Base-by-base conservation (phyloP, 2,113 vertebrate species). In the Cebidichthys violaceus region DNA sequence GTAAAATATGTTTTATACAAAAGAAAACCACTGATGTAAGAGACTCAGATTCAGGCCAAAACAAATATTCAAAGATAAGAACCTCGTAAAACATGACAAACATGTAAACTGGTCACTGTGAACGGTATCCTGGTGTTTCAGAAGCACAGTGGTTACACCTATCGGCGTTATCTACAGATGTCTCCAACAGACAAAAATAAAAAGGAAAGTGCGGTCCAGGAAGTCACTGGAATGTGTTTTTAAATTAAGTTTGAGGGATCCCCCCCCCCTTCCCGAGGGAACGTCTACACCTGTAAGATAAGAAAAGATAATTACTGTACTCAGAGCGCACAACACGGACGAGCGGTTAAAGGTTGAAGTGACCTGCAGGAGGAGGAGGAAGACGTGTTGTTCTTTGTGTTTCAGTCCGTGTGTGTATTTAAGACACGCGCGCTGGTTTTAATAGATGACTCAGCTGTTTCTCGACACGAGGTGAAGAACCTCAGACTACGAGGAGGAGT, bases 361-460 rank as follows among this genome's bases (percentile, higher is more conserved):
- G 31, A 24, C 35, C 41, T 52, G 18, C 37, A 59, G 57, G 59
- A 77, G 20, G 45, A 59, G 57, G 59, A 77, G 20, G 33, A 24
- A 6, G 18, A 60, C 52, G 22, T 1, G 31, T 31, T 11, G 33
- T 14, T 24, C 45, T 22, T 47, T 33, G 8, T 33, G 27, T 29
- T 33, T 50, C 29, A 77, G 4, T 1, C 64, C 59, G 18, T 13
- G 18, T 59, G 29, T 37, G 6, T 37, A 45, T 62, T 65, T 9
- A 11, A 75, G 45, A 41, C 73, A 11, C 5, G 5, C 18, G 11
- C 9, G n/a, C 20, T 66, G 3, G 14, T 35, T 24, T 60, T 70
- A 6, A 20, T 7, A 1, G 57, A 43, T n/a, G 57, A 71, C 77
- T 79, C 77, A 17, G 68, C 67, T 54, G 43, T 33, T 33, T 33